phyloP scores from a whole-genome alignment of 2,113 vertebrate genomes.

The Butorides virescens region DNA sequence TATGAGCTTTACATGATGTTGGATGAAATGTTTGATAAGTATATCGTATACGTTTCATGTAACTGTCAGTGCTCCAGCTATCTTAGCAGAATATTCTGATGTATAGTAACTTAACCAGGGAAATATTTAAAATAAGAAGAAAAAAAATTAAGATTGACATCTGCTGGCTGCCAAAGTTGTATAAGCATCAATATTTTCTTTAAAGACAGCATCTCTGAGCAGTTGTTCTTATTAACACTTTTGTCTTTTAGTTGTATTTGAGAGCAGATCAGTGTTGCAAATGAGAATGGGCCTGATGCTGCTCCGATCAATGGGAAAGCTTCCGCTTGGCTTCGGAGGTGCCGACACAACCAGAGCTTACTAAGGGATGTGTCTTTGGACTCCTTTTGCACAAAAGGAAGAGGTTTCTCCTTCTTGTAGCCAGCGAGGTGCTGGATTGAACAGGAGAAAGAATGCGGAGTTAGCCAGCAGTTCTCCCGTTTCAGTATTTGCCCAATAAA shows the following conservation, averaged over 20 bases:
- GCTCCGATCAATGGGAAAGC: constrained; percentile 36
- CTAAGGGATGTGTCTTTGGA: not conserved
- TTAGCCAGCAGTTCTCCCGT: not conserved
- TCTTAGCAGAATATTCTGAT: constrained; percentile 64
- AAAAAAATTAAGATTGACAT: constrained; percentile 71
- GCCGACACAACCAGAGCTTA: not conserved
- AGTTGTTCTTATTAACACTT: constrained; percentile 68
- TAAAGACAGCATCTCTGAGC: constrained; percentile 80
- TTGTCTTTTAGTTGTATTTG: constrained; percentile 71
- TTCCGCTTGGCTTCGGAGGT: not conserved
- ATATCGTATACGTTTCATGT: constrained; percentile 74
- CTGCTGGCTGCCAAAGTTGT: constrained; percentile 66
- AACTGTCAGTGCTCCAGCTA: constrained; percentile 82
- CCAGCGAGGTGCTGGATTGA: not conserved
- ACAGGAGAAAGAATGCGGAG: not conserved
- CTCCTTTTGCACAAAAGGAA: not conserved
- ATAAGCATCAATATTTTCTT: constrained; percentile 78
- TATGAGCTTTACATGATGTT: constrained; percentile 81
- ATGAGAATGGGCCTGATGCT: constrained; percentile 54
- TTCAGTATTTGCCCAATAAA: not conserved
- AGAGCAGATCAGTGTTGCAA: constrained; percentile 64
- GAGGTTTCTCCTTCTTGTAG: not conserved
- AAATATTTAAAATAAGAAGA: constrained; percentile 69
- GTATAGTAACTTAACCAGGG: constrained; percentile 63
- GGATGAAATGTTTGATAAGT: constrained; percentile 80